These are phyloP conservation scores for Plestiodon gilberti DNA, from an alignment of 2,113 vertebrate species.

Conservation along the genomic window DNA sequence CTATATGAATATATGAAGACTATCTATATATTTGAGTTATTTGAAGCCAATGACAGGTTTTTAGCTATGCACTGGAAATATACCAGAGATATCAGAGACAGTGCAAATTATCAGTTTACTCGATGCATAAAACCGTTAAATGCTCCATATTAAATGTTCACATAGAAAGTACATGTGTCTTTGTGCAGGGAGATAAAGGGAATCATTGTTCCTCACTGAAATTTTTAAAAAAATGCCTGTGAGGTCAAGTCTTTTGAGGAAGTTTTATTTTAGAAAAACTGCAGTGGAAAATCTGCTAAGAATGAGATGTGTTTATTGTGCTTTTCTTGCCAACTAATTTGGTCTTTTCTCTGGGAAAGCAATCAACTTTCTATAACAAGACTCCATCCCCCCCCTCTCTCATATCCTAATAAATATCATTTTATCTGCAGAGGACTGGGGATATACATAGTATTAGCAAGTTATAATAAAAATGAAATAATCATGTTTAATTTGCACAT, in stretches of 20 bases:
- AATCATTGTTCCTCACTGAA: not conserved
- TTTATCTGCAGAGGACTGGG: conserved; percentile 7
- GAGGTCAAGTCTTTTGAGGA: not conserved
- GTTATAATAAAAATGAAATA: not conserved
- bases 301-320: conserved; percentile 21
- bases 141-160: not conserved
- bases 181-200: not conserved
- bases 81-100: not conserved
- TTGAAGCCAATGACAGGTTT: not conserved
- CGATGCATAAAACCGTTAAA: not conserved
- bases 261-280: not conserved
- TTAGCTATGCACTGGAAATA: not conserved
- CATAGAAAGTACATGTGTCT: not conserved
- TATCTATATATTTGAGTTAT: not conserved
- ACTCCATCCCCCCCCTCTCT: not conserved
- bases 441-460: conserved; percentile 2
- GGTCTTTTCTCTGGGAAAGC: not conserved
- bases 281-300: not conserved
- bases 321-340: not conserved
- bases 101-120: not conserved
- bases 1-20: not conserved
- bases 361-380: conserved; percentile 1
- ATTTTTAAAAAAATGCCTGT: not conserved
- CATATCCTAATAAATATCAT: conserved; percentile 4
- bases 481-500: not conserved